phyloP scores from a whole-genome alignment of 2,797 vertebrate species.

The Allobates femoralis region DNA sequence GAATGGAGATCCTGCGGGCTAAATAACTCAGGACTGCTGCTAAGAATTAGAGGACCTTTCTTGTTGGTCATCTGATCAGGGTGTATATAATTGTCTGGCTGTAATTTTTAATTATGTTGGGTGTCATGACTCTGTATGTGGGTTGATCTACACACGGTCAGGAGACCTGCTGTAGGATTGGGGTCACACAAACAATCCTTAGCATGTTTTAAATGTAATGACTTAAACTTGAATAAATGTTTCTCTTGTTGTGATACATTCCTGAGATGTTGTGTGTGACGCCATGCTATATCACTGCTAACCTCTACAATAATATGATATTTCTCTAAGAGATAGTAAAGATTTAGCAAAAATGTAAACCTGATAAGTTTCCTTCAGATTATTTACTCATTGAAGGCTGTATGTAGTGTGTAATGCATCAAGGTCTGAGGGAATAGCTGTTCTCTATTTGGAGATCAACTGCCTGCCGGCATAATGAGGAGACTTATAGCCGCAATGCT shows the following conservation, averaged over 20 bases:
- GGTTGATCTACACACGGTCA: constrained; percentile 33
- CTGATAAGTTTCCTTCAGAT: neutral
- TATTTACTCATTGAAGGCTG: neutral
- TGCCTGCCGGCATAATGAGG: too few relatives aligned
- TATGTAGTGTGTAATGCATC: neutral
- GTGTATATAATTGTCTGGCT: constrained; percentile 58
- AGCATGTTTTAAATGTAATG: constrained; percentile 28
- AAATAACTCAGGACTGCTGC: constrained; percentile 56
- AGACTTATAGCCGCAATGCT: too few relatives aligned
- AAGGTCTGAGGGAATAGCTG: too few relatives aligned
- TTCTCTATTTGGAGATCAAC: too few relatives aligned
- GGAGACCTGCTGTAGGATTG: constrained; percentile 1
- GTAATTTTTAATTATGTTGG: constrained; percentile 22
- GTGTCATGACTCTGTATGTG: constrained; percentile 49
- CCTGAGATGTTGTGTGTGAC: neutral
- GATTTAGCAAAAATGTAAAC: neutral
- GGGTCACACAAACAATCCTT: constrained; percentile 21
- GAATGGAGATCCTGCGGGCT: constrained; percentile 24
- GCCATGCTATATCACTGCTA: neutral
- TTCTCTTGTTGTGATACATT: constrained; percentile 51
- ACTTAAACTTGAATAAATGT: constrained; percentile 53
- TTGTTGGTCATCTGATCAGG: constrained; percentile 52
- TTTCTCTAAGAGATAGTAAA: neutral
- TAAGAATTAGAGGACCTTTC: constrained; percentile 47
- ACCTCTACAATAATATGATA: neutral